These are phyloP conservation scores for Melanotaenia maccullochi DNA, from an alignment of 2,797 vertebrate species.

Conservation along the genomic window DNA sequence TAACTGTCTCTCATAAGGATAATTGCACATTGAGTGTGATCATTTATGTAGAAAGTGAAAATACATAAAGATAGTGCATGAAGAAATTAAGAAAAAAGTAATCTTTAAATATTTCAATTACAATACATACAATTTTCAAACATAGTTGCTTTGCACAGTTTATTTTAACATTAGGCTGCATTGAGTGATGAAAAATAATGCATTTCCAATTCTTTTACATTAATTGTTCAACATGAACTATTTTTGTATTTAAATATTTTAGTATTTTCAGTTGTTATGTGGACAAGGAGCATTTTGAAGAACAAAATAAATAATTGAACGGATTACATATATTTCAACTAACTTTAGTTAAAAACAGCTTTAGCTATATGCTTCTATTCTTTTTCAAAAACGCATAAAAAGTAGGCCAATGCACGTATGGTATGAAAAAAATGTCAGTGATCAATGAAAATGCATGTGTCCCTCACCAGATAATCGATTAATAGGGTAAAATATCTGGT, in stretches of 20 bases:
- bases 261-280: not conserved
- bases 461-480: constrained; percentile 18
- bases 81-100: not conserved
- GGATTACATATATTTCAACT: not conserved
- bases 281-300: not conserved
- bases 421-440: not conserved
- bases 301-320: not conserved
- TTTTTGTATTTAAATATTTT: not conserved
- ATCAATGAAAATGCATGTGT: constrained; percentile 5
- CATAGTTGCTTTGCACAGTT: not conserved
- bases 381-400: not conserved
- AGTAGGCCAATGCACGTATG: not conserved
- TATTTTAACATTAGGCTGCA: not conserved
- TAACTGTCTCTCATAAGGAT: constrained; percentile 11
- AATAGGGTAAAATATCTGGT: constrained; percentile 37
- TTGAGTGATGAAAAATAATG: not conserved
- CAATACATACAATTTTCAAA: not conserved
- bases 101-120: no score
- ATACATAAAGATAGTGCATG: not conserved
- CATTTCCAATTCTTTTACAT: not conserved
- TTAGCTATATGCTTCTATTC: not conserved
- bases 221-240: not conserved
- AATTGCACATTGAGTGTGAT: not conserved
- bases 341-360: not conserved
- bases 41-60: not conserved